Conservation (phyloP, 2,113 vertebrate genomes). For the Condylura cristata region DNA sequence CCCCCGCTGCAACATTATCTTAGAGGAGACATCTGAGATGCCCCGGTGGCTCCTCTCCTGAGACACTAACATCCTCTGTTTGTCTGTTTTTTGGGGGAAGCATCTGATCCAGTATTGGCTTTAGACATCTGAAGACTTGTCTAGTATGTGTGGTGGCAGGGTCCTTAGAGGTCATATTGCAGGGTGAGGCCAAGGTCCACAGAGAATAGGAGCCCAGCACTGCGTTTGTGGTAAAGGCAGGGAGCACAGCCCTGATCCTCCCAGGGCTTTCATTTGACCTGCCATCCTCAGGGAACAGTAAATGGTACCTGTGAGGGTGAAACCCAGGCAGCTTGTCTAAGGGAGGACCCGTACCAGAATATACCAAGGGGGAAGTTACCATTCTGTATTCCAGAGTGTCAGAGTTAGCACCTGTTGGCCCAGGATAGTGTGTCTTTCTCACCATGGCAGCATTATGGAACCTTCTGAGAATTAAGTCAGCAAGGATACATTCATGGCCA, state of each 20-base stretch:
- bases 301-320: not conserved
- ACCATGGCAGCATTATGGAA: not conserved
- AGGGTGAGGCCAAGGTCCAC: not conserved
- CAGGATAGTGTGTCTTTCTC: not conserved
- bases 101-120: not conserved
- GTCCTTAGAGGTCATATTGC: not conserved
- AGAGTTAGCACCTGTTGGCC: not conserved
- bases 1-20: not conserved
- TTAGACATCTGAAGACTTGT: not conserved
- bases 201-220: not conserved
- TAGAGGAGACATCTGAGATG: not conserved
- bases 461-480: not conserved
- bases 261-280: not conserved
- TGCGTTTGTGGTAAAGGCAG: not conserved
- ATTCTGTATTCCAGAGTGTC: not conserved
- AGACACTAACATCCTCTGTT: not conserved
- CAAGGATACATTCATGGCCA: not conserved
- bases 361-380: not conserved
- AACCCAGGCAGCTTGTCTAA: not conserved
- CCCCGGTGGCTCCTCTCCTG: not conserved
- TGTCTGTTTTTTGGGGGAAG: too few species aligned
- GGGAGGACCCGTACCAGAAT: not conserved
- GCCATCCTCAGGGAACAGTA: not conserved
- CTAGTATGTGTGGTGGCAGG: not conserved
- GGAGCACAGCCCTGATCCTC: not conserved